A percentile compares a stretch with the other conserved stretches of the same genome.
Conservation (phyloP, 2,113 vertebrate genomes). For the Pteropus alecto region DNA sequence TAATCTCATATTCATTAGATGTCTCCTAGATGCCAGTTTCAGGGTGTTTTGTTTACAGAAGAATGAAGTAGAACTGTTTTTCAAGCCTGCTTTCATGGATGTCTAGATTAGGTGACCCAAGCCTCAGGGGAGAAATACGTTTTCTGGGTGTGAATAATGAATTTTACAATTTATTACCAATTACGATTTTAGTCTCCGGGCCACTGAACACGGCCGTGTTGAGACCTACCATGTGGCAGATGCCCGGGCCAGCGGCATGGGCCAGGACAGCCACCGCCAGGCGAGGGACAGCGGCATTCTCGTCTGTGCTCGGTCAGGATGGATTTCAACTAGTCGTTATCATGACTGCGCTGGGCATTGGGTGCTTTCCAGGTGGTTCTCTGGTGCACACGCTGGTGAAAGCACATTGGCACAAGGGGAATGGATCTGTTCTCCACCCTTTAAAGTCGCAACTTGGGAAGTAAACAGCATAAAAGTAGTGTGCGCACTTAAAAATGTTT, state of each 20-base stretch:
- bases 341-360: accelerated
- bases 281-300: neutral
- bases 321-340: neutral
- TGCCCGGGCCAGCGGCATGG: accelerated
- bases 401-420: neutral
- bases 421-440: neutral
- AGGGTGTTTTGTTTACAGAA: neutral
- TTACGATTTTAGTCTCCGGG: neutral
- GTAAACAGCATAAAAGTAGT: neutral
- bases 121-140: neutral
- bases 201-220: neutral
- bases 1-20: neutral
- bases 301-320: accelerated
- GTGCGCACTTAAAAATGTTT: neutral
- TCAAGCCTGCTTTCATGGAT: neutral
- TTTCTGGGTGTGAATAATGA: neutral
- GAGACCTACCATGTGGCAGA: neutral
- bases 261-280: accelerated
- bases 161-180: neutral
- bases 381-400: neutral
- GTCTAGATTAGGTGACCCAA: neutral
- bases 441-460: neutral
- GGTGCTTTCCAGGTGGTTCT: neutral
- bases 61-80: neutral
- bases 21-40: neutral